phyloP scores from a whole-genome alignment of 2,888 invertebrate genomes.

The Cheilosia soror region DNA sequence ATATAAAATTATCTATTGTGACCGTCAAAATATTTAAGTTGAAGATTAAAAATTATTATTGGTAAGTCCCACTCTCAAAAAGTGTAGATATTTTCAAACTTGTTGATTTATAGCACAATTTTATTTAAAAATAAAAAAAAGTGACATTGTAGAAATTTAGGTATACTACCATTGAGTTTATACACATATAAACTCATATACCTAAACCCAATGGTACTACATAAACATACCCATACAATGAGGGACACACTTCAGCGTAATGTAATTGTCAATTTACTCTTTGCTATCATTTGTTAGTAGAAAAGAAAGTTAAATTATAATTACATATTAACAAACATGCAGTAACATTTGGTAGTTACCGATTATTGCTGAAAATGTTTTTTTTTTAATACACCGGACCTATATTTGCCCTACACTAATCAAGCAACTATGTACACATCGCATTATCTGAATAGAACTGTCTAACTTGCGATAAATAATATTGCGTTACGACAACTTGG shows the following conservation, averaged over 20 bases:
- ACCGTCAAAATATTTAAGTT: too few species aligned
- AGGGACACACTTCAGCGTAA: not conserved
- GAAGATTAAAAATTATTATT: too few species aligned
- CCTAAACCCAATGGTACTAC: too few species aligned
- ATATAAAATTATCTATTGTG: too few species aligned
- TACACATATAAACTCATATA: too few species aligned
- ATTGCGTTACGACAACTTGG: slow-evolving; percentile 6
- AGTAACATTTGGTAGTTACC: slow-evolving; percentile 25
- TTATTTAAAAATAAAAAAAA: not conserved
- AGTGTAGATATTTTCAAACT: too few species aligned
- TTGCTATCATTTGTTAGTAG: not conserved
- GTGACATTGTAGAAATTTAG: not conserved
- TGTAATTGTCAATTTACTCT: not conserved
- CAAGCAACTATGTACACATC: too few species aligned
- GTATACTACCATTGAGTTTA: too few species aligned
- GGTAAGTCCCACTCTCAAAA: too few species aligned
- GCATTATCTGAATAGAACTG: too few species aligned
- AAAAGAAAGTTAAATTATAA: too few species aligned
- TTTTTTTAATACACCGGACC: slow-evolving; percentile 10
- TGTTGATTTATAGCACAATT: not conserved
- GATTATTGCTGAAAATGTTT: slow-evolving; percentile 19
- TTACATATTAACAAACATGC: slow-evolving; percentile 8
- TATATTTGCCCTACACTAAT: slow-evolving; percentile 8
- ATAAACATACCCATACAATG: too few species aligned
- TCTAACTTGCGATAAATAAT: slow-evolving; percentile 5